These are phyloP conservation scores for Himalopsyche kuldschensis DNA, from an alignment of 2,888 invertebrate species.

Conservation along the genomic window DNA sequence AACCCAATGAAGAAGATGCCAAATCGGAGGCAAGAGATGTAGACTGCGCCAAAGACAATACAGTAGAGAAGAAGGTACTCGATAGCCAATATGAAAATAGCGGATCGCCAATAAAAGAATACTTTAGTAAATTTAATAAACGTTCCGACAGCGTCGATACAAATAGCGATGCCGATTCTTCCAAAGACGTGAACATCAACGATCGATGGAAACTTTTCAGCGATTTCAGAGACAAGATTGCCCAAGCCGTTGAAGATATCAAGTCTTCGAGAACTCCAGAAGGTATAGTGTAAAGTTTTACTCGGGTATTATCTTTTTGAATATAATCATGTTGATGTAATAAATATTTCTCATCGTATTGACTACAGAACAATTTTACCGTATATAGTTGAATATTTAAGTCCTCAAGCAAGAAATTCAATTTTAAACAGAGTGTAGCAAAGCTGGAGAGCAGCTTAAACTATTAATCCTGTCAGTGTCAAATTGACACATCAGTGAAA, in stretches of 20 bases:
- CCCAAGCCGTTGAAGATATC: conserved; percentile 78
- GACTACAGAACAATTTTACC: too few species aligned
- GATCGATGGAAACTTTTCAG: conserved; percentile 75
- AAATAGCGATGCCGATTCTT: conserved; percentile 50
- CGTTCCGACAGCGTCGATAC: conserved; percentile 65
- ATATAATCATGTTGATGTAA: too few species aligned
- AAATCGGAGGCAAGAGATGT: conserved; percentile 41
- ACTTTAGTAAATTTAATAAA: conserved; percentile 62
- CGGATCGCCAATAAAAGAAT: conserved; percentile 60
- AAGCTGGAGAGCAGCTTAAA: too few species aligned
- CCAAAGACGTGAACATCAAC: conserved; percentile 45
- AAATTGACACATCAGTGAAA: too few species aligned
- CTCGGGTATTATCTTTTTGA: neutral
- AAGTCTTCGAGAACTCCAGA: conserved; percentile 69
- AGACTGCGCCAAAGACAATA: conserved; percentile 24
- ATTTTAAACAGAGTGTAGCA: too few species aligned
- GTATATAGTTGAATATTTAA: too few species aligned
- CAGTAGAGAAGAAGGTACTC: conserved; percentile 26
- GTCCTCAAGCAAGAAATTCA: too few species aligned
- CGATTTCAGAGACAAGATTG: conserved; percentile 73
- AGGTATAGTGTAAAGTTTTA: conserved; percentile 45
- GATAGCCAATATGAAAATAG: conserved; percentile 30
- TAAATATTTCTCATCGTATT: too few species aligned
- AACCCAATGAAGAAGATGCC: conserved; percentile 27
- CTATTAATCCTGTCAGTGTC: too few species aligned